Percentiles rank a stretch among this genome's conserved stretches.
Conservation (phyloP, 2,888 invertebrate genomes). For the Holacanthella duospinosa region DNA sequence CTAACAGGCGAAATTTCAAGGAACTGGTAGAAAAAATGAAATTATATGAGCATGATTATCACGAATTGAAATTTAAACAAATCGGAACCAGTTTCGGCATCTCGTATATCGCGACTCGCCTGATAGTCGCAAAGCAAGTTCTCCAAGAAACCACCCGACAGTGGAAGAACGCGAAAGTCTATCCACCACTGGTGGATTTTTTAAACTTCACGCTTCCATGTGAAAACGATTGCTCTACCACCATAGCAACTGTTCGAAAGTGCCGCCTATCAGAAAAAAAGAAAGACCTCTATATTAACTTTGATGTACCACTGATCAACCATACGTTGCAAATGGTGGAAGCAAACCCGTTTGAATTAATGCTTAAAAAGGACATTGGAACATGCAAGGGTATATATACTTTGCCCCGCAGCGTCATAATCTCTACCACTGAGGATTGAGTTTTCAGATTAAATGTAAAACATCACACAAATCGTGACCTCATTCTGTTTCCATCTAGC, state of each 20-base stretch:
- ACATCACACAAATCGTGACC: too few species aligned
- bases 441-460: too few species aligned
- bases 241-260: slow-evolving; percentile 14
- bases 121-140: neutral
- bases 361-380: slow-evolving; percentile 3
- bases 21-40: too few species aligned
- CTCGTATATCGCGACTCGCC: neutral
- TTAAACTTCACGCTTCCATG: slow-evolving; percentile 9
- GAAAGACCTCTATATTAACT: slow-evolving; percentile 11
- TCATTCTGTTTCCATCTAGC: too few species aligned
- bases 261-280: slow-evolving; percentile 6
- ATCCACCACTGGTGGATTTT: slow-evolving; percentile 3
- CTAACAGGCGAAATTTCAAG: too few species aligned
- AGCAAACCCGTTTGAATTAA: slow-evolving; percentile 19
- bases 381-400: slow-evolving; percentile 15
- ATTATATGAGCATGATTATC: too few species aligned
- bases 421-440: slow-evolving; percentile 19
- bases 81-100: neutral
- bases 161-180: neutral
- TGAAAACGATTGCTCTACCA: slow-evolving; percentile 2
- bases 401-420: slow-evolving; percentile 12
- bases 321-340: slow-evolving; percentile 11
- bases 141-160: neutral
- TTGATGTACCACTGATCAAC: slow-evolving; percentile 15
- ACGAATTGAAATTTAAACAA: neutral